These are phyloP conservation scores for Trididemnum clinides DNA, from an alignment of 23 tunicate genomes.

Conservation along the genomic window DNA sequence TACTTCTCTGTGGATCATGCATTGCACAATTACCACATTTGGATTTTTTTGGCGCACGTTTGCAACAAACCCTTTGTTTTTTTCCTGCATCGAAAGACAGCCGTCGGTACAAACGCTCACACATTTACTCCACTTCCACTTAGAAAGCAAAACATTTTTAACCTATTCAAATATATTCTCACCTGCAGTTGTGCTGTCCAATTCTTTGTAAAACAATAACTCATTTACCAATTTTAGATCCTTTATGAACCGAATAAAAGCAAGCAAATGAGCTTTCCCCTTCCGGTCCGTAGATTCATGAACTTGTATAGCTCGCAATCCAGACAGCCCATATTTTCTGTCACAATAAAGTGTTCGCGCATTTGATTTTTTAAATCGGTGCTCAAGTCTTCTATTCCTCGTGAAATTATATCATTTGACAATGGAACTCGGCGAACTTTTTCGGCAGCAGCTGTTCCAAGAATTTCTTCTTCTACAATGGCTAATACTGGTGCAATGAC, in stretches of 20 bases:
- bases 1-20: slow-evolving; percentile 66
- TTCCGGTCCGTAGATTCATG: slow-evolving; percentile 62
- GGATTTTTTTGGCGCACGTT: slow-evolving; percentile 54
- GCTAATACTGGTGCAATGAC: slow-evolving; percentile 67
- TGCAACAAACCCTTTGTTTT: slow-evolving; percentile 60
- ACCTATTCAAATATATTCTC: slow-evolving; percentile 58
- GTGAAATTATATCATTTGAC: slow-evolving; percentile 46
- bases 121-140: slow-evolving; percentile 51
- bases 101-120: slow-evolving; percentile 61
- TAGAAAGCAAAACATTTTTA: slow-evolving; percentile 40
- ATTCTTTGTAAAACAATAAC: slow-evolving; percentile 63
- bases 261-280: slow-evolving; percentile 67
- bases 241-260: slow-evolving; percentile 68
- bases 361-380: slow-evolving; percentile 57
- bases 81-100: slow-evolving; percentile 50
- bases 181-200: slow-evolving; percentile 61
- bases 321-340: slow-evolving; percentile 25
- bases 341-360: slow-evolving; percentile 58
- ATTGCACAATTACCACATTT: slow-evolving; percentile 55
- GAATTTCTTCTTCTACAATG: slow-evolving; percentile 58
- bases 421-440: slow-evolving; percentile 51
- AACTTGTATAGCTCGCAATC: too few relatives aligned
- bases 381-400: slow-evolving; percentile 56
- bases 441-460: slow-evolving; percentile 62
- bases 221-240: slow-evolving; percentile 57